Conservation (phyloP, 2,888 invertebrate species). For the Pantelozetes paolii region DNA sequence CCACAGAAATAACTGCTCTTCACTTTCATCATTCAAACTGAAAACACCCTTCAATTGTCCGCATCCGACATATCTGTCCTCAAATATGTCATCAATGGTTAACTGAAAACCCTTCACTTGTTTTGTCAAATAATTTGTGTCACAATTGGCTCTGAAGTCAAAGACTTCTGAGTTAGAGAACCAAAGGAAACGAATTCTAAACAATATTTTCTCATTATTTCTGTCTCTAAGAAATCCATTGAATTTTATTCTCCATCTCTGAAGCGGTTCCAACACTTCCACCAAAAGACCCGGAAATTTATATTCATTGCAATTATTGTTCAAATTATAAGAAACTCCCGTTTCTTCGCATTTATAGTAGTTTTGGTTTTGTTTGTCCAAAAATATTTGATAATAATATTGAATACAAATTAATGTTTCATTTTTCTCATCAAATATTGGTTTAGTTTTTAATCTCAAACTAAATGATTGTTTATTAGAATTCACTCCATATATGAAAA, state of each 20-base stretch:
- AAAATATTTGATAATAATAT: constrained; percentile 20
- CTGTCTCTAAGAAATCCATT: not conserved
- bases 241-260: constrained; percentile 20
- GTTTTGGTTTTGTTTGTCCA: not conserved
- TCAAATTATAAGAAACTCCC: not conserved
- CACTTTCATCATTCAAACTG: not conserved
- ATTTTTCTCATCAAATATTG: not conserved
- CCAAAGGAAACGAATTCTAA: constrained; percentile 6
- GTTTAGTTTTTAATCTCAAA: constrained; percentile 7
- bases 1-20: constrained; percentile 7
- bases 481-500: constrained; percentile 26
- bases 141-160: constrained; percentile 5
- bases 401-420: not conserved
- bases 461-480: not conserved
- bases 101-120: not conserved
- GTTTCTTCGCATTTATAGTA: not conserved
- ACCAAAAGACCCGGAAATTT: constrained; percentile 3
- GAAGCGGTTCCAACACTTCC: constrained; percentile 2
- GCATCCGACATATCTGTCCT: constrained; percentile 17
- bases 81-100: not conserved
- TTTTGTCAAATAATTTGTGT: constrained; percentile 23
- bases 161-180: not conserved
- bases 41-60: constrained; percentile 2
- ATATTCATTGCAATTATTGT: not conserved
- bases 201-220: not conserved